A percentile compares a stretch with the other conserved stretches of the same genome.
Evolutionary conservation across 2,113 vertebrate genomes (phyloP).

Genomic region (Manacus vitellinus): DNA sequence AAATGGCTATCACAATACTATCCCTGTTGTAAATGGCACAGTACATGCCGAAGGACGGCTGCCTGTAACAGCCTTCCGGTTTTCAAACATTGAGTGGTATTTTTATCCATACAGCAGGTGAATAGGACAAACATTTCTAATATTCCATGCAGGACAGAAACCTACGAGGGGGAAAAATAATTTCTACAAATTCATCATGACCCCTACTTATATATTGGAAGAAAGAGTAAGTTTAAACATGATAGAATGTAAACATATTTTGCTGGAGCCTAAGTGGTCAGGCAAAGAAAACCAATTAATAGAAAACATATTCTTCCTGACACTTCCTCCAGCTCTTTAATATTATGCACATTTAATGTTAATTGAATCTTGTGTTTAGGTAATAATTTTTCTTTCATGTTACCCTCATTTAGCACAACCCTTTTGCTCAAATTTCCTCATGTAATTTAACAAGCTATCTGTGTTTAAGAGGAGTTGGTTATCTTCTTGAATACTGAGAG

Average conservation of each 20-base stretch:
- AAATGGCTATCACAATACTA: not conserved
- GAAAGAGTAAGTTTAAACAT: not conserved
- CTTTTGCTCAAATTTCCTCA: conserved; percentile 60
- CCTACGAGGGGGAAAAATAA: not conserved
- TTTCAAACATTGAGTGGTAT: not conserved
- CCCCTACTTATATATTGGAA: not conserved
- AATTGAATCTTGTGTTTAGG: not conserved
- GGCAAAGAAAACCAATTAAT: conserved; percentile 12
- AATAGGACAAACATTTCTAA: not conserved
- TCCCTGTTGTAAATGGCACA: not conserved
- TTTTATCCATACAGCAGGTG: not conserved
- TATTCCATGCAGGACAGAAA: conserved; percentile 28
- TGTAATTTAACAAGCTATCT: conserved; percentile 61
- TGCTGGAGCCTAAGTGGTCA: not conserved
- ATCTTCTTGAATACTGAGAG: not conserved
- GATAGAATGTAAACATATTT: not conserved
- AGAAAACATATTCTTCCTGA: not conserved
- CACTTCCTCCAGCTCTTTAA: conserved; percentile 14
- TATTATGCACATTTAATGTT: not conserved
- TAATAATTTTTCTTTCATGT: conserved; percentile 1
- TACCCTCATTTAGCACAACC: not conserved
- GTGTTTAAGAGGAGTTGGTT: not conserved
- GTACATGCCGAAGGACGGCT: rapidly evolving
- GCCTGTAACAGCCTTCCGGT: not conserved
- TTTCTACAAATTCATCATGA: not conserved